Percentiles rank a stretch among this genome's conserved stretches.
These are phyloP conservation scores for Harpalus rufipes DNA, from an alignment of 2,888 invertebrate species.

Conservation along the genomic window DNA sequence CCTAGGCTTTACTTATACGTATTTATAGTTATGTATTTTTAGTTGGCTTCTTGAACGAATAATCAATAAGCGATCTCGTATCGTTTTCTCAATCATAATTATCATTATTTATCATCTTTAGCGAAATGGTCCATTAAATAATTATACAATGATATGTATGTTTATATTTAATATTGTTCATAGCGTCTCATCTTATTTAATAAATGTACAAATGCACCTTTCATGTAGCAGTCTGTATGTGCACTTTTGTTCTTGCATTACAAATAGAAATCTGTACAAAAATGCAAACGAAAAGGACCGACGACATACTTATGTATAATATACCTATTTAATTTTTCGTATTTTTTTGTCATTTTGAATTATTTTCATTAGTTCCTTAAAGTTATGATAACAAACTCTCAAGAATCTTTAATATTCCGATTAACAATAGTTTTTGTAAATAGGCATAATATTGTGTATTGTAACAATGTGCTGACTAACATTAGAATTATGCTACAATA, in stretches of 20 bases:
- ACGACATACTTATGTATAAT: conserved; percentile 46
- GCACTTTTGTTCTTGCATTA: conserved; percentile 62
- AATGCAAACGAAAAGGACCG: conserved; percentile 63
- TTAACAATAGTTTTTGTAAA: conserved; percentile 69
- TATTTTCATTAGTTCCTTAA: conserved; percentile 58
- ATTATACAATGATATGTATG: conserved; percentile 67
- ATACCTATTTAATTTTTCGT: conserved; percentile 55
- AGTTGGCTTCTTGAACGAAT: conserved; percentile 61
- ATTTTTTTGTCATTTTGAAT: conserved; percentile 50
- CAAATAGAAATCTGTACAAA: conserved; percentile 66
- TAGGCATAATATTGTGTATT: conserved; percentile 73
- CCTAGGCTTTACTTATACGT: conserved; percentile 56
- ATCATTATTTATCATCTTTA: conserved; percentile 59
- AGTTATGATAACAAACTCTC: conserved; percentile 65
- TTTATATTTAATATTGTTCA: conserved; percentile 63
- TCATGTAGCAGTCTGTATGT: conserved; percentile 64
- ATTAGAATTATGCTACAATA: conserved; percentile 70
- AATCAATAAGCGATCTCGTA: conserved; percentile 61
- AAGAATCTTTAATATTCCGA: conserved; percentile 68
- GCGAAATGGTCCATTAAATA: conserved; percentile 66
- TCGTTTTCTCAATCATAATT: conserved; percentile 59
- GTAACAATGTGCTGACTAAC: conserved; percentile 74
- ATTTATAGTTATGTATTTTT: conserved; percentile 49
- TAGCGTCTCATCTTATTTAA: conserved; percentile 57
- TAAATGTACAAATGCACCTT: conserved; percentile 62